Base-by-base conservation (phyloP, 2,113 vertebrate species). In the Syngnathoides biaculeatus region DNA sequence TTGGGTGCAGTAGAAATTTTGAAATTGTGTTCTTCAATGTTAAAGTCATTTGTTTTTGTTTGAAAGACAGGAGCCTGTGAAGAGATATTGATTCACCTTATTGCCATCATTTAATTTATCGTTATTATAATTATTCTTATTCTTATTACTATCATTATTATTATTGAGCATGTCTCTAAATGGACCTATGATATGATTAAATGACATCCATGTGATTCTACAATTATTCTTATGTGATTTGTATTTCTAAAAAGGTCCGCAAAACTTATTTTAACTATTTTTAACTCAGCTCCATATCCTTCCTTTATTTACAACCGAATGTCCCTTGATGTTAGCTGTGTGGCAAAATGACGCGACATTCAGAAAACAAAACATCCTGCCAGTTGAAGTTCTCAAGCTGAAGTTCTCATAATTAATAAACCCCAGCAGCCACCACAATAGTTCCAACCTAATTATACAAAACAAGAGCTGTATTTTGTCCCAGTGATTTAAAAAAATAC, bases 111-210 rank as follows among this genome's bases (percentile, higher is more conserved):
- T 83, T 12, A 74, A 35, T 66, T 66, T 35, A 56, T 71, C 55
- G 63, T 75, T 3, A 64, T 69, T 20, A 68, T 75, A n/a, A n/a
- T n/a, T 75, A 66, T 87, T 86, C 74, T 83, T 47, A 79, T 76
- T 65, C 17, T 69, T 22, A 69, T 75, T 75, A 68, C 86, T 85
- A 77, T 81, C 39, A 80, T 79, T 66, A 80, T 88, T 83, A 86
- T 90, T 84, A 80, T 83, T 85, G 79, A 88, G 89, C 88, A 92
- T 92, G 92, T 77, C 77, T 90, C 90, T 91, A 84, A 89, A 91
- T 87, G 87, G 86, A 87, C 78, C 82, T 90, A 79, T 82, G 71
- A 77, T 88, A 90, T 87, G 78, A 91, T 91, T 89, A 92, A 91
- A 62, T n/a, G 5, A 62, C 83, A 79, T 80, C 26, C 39, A 26